Percentiles rank a stretch among this genome's conserved stretches.
Evolutionary conservation across 2,113 vertebrate genomes (phyloP).

Genomic region (Podilymbus podiceps): DNA sequence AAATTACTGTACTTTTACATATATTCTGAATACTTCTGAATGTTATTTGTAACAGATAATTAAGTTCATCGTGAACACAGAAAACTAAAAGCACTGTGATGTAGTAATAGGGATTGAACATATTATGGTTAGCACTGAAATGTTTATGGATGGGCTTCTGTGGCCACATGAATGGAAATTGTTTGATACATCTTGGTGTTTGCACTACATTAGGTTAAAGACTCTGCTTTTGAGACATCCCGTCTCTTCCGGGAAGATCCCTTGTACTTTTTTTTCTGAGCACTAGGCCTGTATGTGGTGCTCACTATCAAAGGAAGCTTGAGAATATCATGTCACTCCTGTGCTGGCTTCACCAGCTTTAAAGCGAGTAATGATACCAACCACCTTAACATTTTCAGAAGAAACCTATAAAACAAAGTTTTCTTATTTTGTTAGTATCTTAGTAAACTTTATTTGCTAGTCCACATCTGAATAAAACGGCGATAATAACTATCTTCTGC

Average conservation of each 20-base stretch:
- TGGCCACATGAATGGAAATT: not conserved
- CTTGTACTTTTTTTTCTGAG: not conserved
- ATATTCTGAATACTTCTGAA: not conserved
- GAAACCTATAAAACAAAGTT: not conserved
- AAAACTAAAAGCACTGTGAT: not conserved
- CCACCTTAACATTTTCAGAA: not conserved
- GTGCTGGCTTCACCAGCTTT: not conserved
- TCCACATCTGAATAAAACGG: not conserved
- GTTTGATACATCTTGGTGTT: not conserved
- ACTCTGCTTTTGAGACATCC: not conserved
- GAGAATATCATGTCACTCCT: not conserved
- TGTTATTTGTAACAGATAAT: not conserved
- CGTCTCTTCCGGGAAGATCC: not conserved
- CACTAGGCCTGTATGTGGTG: not conserved
- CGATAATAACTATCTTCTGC: not conserved
- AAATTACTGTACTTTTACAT: conserved; percentile 17
- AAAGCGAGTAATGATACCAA: not conserved
- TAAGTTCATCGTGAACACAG: not conserved
- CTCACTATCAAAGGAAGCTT: not conserved
- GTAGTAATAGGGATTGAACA: not conserved
- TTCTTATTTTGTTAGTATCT: not conserved
- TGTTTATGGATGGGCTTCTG: not conserved
- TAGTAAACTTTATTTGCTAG: not conserved
- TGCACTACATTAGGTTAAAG: not conserved
- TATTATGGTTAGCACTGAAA: not conserved